Evolutionary conservation across 1,140 invertebrate genomes (phyloP), one percentile per base, ranked within the genome.

Genomic region (Oppia nitens): DNA sequence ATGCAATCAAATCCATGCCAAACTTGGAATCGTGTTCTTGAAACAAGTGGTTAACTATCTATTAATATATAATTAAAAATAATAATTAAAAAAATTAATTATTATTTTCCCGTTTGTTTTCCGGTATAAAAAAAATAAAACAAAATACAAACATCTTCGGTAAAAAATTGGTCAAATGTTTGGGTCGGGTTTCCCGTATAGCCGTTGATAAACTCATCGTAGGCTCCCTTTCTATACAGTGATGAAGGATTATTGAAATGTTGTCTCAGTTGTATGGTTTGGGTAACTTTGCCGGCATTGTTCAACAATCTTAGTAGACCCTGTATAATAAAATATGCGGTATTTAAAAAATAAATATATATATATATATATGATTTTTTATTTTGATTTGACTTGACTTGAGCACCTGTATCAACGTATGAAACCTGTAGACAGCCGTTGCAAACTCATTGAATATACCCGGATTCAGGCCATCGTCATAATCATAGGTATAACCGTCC

Each of bases 41-140:
- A 66, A 92, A 93, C 0, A 92, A 72, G 69, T 87, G 87, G 68
- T 89, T 86, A 1, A 87, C 89, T 17, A 92, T 72, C 68, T 91
- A 84, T 21, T 79, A 76, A 0, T 79, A 82, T 29, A 90, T 83
- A 66, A 84, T 87, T 66, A 2, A n/a, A 32, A 24, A 50, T 6
- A 14, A 11, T 23, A 29, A 17, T 3, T 21, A 24, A 2, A 47
- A 45, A 23, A 20, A 1, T 3, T n/a, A n/a, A n/a, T n/a, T n/a
- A 4, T 11, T n/a, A 47, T 53, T 54, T 54, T 56, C 11, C 25
- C 11, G 12, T 49, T 28, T 47, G 9, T 6, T 55, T n/a, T n/a
- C n/a, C n/a, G n/a, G n/a, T n/a, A n/a, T n/a, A n/a, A 4, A n/a
- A 24, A 9, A 11, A 47, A 56, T 14, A 14, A n/a, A 47, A 47